Conservation (phyloP, 2,797 vertebrate genomes). For the Tamandua tetradactyla region DNA sequence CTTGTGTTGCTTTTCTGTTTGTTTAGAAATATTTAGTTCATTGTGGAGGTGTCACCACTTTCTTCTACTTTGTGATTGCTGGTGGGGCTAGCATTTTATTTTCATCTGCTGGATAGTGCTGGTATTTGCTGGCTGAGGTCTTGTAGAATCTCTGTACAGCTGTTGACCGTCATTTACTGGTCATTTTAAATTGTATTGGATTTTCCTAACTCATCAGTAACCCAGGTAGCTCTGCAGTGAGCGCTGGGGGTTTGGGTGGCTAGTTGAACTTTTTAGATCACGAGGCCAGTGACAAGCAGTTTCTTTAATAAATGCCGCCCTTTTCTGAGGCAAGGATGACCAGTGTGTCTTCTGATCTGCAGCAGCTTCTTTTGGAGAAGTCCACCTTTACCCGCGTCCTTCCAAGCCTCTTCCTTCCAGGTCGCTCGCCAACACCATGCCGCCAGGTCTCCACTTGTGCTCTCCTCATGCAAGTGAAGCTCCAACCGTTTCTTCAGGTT, state of each 20-base stretch:
- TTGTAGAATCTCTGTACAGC: not conserved
- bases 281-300: not conserved
- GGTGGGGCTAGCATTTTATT: not conserved
- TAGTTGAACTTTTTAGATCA: not conserved
- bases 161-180: not conserved
- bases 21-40: not conserved
- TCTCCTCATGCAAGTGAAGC: too few species aligned
- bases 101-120: too few species aligned
- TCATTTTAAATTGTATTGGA: not conserved
- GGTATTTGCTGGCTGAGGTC: not conserved
- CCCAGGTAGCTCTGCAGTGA: not conserved
- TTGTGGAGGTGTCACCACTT: not conserved
- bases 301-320: too few species aligned
- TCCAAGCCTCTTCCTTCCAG: not conserved
- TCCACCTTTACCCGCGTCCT: not conserved
- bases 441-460: too few species aligned
- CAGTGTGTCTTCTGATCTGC: not conserved
- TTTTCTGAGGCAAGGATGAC: not conserved
- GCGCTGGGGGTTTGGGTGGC: too few species aligned
- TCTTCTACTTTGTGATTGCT: fast-evolving
- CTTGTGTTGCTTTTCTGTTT: not conserved
- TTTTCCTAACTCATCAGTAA: not conserved
- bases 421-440: too few species aligned
- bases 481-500: not conserved
- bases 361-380: not conserved